phyloP scores from a whole-genome alignment of 2,113 vertebrate species.

The Diphyllodes magnificus region DNA sequence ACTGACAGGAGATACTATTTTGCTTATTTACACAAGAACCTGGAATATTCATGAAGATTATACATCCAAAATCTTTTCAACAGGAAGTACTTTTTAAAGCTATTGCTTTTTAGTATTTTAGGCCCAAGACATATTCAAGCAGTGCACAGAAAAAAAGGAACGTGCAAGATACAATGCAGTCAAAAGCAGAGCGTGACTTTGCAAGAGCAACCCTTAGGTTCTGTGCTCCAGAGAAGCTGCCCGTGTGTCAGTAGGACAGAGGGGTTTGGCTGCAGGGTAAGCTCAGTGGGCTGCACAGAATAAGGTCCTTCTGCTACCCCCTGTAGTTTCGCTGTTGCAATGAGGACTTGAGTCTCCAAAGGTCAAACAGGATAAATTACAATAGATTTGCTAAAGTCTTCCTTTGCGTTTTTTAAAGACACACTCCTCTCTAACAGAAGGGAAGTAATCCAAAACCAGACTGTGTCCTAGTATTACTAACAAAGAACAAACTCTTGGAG shows the following conservation, averaged over 20 bases:
- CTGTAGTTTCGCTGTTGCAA: background rate
- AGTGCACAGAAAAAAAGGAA: background rate
- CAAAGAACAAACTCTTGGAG: background rate
- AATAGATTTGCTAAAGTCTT: background rate
- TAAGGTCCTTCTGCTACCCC: background rate
- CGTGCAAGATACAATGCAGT: background rate
- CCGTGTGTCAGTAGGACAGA: background rate
- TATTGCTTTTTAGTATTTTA: background rate
- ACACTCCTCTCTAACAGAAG: background rate
- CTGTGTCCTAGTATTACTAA: background rate
- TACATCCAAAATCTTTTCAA: background rate
- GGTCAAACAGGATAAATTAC: background rate
- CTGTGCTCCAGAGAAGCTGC: background rate
- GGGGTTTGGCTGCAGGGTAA: background rate
- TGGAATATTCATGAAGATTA: background rate
- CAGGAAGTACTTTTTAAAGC: background rate
- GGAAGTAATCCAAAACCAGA: background rate
- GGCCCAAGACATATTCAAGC: background rate
- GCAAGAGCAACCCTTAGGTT: background rate
- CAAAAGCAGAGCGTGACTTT: background rate
- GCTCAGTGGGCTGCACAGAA: background rate
- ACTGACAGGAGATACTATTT: background rate
- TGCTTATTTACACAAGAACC: background rate
- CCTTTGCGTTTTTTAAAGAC: background rate
- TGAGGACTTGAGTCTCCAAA: background rate